These are phyloP conservation scores for Homalodisca vitripennis DNA, from an alignment of 1,140 invertebrate genomes.

Conservation along the genomic window DNA sequence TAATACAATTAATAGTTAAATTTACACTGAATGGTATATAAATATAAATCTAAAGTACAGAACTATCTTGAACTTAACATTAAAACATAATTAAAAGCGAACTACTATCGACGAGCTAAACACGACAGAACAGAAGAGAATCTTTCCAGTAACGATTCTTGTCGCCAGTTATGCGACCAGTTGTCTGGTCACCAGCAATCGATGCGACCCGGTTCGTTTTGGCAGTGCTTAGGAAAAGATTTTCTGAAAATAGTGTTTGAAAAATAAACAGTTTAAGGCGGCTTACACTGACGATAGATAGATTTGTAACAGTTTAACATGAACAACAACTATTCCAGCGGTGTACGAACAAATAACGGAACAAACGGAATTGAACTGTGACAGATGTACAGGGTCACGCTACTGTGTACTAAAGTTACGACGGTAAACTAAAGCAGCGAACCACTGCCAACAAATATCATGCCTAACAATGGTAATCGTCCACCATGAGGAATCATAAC, in stretches of 20 bases:
- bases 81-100: conserved; percentile 11
- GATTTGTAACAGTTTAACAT: conserved; percentile 22
- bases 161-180: not conserved
- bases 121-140: conserved; percentile 13
- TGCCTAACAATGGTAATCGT: conserved; percentile 26
- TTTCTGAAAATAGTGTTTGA: conserved; percentile 15
- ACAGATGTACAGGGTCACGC: not conserved
- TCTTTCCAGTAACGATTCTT: conserved; percentile 25
- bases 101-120: conserved; percentile 7
- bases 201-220: not conserved
- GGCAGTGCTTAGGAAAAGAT: conserved; percentile 18
- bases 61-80: conserved; percentile 11
- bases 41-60: conserved; percentile 12
- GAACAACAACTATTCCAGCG: conserved; percentile 19
- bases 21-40: conserved; percentile 3
- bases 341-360: too few species aligned
- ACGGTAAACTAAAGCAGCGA: conserved; percentile 19
- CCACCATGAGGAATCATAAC: conserved; percentile 27
- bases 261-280: conserved; percentile 19
- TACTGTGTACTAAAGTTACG: conserved; percentile 14
- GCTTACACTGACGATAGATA: conserved; percentile 12
- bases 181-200: not conserved
- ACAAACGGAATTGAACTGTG: not conserved
- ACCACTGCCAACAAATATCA: conserved; percentile 7
- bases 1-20: conserved; percentile 7